Conservation (phyloP, 2,113 vertebrate genomes). For the Petromus typicus region DNA sequence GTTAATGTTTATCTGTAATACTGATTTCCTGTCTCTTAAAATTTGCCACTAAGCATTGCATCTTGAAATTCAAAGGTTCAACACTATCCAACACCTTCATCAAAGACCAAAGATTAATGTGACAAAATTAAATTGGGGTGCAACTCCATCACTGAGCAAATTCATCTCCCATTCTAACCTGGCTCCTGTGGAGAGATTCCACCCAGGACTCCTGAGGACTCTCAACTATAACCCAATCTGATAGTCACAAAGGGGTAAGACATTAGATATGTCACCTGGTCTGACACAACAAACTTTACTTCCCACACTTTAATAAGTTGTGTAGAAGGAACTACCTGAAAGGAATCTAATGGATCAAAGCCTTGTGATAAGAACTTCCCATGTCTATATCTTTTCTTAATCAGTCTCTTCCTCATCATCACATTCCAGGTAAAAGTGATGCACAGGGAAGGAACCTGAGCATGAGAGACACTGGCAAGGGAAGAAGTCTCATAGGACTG, state of each 20-base stretch:
- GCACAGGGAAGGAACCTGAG: neutral
- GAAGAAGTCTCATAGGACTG: neutral
- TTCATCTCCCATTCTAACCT: neutral
- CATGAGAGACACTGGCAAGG: neutral
- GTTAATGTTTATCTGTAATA: neutral
- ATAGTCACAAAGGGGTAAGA: neutral
- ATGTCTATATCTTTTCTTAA: conserved; percentile 13
- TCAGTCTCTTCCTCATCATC: neutral
- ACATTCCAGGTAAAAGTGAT: neutral
- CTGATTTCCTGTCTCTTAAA: neutral
- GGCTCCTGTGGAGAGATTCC: neutral
- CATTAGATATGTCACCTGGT: neutral
- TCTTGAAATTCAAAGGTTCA: neutral
- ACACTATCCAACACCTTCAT: neutral
- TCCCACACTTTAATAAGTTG: neutral
- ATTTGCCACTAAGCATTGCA: neutral
- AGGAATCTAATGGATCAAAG: neutral
- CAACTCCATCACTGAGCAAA: neutral
- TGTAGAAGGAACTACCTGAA: neutral
- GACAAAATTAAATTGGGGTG: neutral
- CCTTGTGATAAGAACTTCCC: neutral
- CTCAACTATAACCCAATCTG: neutral
- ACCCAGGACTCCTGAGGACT: neutral
- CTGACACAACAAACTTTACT: neutral
- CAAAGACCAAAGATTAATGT: neutral